A percentile compares a stretch with the other conserved stretches of the same genome.
Evolutionary conservation across 2,797 vertebrate genomes (phyloP).

Genomic region (Paratrypauchen microcephalus): DNA sequence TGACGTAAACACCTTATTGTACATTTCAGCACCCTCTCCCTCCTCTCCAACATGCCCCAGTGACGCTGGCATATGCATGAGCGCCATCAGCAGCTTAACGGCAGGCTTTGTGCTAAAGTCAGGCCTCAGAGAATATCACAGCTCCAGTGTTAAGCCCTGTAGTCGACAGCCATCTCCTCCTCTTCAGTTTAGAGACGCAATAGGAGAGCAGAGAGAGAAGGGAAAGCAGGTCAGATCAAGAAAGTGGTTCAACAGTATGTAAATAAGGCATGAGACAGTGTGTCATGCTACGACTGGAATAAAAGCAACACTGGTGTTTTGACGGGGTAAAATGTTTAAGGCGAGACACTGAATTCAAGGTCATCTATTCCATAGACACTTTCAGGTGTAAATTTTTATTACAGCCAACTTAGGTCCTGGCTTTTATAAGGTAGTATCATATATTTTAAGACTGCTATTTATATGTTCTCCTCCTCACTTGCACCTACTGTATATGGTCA

Average conservation of each 20-base stretch:
- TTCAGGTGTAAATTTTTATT: background rate
- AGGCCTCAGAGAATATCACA: conserved; percentile 33
- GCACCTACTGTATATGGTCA: background rate
- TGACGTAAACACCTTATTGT: conserved; percentile 44
- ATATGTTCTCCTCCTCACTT: background rate
- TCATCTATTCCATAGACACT: background rate
- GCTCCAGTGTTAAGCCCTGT: conserved; percentile 43
- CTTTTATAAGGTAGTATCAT: background rate
- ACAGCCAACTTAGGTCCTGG: background rate
- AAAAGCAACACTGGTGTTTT: conserved; percentile 9
- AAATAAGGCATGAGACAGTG: conserved; percentile 50
- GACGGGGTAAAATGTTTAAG: conserved; percentile 14
- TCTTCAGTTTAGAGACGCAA: conserved; percentile 19
- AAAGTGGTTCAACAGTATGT: conserved; percentile 32
- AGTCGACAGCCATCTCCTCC: conserved; percentile 35
- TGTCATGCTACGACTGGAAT: conserved; percentile 28
- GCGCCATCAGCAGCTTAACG: conserved; percentile 47
- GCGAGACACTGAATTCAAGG: background rate
- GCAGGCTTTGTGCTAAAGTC: conserved; percentile 58
- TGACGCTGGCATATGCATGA: conserved; percentile 23
- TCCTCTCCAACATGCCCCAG: conserved; percentile 23
- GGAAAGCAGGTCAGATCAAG: conserved; percentile 26
- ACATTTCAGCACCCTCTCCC: conserved; percentile 13
- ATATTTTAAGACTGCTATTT: background rate
- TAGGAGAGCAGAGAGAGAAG: conserved; percentile 13